Percentiles rank a stretch among this genome's conserved stretches.
Evolutionary conservation across 1,140 invertebrate genomes (phyloP).

Genomic region (Hyposmocoma kahamanoa): DNA sequence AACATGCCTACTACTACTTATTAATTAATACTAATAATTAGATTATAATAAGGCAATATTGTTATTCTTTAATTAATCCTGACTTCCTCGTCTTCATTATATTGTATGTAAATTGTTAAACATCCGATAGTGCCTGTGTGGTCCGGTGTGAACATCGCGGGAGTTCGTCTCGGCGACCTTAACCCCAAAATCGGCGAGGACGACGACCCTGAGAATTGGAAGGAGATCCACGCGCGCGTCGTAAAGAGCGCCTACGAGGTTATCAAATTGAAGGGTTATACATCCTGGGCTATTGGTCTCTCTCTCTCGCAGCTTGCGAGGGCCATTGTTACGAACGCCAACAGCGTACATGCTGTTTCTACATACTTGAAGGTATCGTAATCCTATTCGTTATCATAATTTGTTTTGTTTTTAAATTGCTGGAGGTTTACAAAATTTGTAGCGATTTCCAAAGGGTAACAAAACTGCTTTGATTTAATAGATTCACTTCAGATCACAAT

Average conservation of each 20-base stretch:
- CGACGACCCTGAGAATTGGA: constrained; percentile 86
- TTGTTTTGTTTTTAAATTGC: no score
- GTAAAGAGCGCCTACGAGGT: constrained; percentile 91
- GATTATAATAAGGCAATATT: no score
- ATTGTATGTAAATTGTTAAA: no score
- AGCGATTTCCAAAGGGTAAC: no score
- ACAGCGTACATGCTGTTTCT: constrained; percentile 87
- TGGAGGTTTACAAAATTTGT: no score
- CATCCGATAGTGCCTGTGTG: constrained; percentile 87
- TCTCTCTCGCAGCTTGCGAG: constrained; percentile 83
- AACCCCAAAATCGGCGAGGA: constrained; percentile 82
- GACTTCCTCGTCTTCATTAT: no score
- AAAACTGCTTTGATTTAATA: no score
- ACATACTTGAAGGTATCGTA: constrained; percentile 88
- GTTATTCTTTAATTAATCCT: no score
- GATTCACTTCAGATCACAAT: no score
- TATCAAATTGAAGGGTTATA: constrained; percentile 93
- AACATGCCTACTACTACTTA: no score
- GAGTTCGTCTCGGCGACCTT: constrained; percentile 86
- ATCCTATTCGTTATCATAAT: no score
- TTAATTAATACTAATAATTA: no score
- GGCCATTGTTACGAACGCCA: constrained; percentile 84
- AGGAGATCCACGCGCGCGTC: constrained; percentile 78
- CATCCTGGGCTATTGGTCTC: constrained; percentile 93
- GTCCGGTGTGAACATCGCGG: constrained; percentile 94